phyloP scores from a whole-genome alignment of 2,797 vertebrate species.

The Brotula barbata region DNA sequence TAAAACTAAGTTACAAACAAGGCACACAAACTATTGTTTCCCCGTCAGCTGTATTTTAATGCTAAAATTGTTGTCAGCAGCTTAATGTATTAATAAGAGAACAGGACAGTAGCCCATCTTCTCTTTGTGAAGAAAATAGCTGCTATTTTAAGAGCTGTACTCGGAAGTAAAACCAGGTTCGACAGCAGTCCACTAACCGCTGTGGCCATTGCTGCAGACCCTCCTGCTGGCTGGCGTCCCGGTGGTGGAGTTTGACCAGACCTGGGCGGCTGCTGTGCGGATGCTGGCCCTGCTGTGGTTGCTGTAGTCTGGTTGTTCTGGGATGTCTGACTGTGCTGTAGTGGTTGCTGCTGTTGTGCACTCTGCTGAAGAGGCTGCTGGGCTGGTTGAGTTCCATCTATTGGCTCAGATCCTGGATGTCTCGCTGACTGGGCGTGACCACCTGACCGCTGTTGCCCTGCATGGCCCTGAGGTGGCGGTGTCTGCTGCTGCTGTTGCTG shows the following conservation, averaged over 20 bases:
- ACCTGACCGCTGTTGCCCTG: slow-evolving; percentile 71
- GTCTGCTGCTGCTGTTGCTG: too few relatives aligned
- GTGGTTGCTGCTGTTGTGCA: slow-evolving; percentile 67
- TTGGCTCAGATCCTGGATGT: slow-evolving; percentile 73
- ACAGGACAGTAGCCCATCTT: background rate
- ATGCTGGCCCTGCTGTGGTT: slow-evolving; percentile 53
- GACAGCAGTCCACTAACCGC: slow-evolving; percentile 75
- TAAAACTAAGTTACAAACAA: too few relatives aligned
- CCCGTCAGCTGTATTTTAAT: slow-evolving; percentile 2
- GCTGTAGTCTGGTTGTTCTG: slow-evolving; percentile 70
- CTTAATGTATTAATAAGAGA: slow-evolving; percentile 4
- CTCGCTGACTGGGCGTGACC: slow-evolving; percentile 69
- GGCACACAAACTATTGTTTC: too few relatives aligned
- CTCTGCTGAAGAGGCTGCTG: slow-evolving; percentile 53
- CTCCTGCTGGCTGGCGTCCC: slow-evolving; percentile 74
- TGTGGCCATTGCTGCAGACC: slow-evolving; percentile 65
- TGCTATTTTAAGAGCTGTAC: too few relatives aligned
- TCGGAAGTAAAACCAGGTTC: slow-evolving; percentile 2
- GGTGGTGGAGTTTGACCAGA: slow-evolving; percentile 67
- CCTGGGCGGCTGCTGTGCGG: slow-evolving; percentile 76
- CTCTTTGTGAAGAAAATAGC: too few relatives aligned
- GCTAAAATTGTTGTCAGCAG: background rate
- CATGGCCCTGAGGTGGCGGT: slow-evolving; percentile 60
- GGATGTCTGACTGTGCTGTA: slow-evolving; percentile 65
- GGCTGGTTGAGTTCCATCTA: slow-evolving; percentile 64